A percentile compares a stretch with the other conserved stretches of the same genome.
These are phyloP conservation scores for Whitmania pigra DNA, from an alignment of 1,140 invertebrate genomes.

Conservation along the genomic window DNA sequence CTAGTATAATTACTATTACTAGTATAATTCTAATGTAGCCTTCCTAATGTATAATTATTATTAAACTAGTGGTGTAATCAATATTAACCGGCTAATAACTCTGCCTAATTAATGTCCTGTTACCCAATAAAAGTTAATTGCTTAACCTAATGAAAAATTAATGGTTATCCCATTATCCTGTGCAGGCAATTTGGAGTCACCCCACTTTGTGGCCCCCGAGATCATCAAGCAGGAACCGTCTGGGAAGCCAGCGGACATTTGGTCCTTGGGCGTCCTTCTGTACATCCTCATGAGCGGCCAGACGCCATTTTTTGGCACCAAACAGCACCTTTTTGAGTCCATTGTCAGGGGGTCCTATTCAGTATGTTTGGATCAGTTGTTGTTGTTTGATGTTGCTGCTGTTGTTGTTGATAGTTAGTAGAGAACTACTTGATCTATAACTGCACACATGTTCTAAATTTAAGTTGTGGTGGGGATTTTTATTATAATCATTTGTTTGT, in stretches of 20 bases:
- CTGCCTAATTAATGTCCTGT: too few relatives aligned
- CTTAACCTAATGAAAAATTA: too few relatives aligned
- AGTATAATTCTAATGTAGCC: too few relatives aligned
- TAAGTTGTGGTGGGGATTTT: too few relatives aligned
- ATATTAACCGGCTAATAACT: too few relatives aligned
- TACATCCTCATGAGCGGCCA: constrained; percentile 84
- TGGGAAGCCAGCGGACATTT: constrained; percentile 90
- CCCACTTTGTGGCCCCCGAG: constrained; percentile 94
- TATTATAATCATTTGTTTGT: not conserved
- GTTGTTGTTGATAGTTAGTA: not conserved
- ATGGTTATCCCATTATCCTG: not conserved
- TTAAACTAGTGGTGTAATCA: too few relatives aligned
- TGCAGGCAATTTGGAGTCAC: constrained; percentile 77
- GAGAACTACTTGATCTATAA: not conserved
- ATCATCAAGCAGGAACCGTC: constrained; percentile 77
- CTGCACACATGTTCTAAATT: too few relatives aligned
- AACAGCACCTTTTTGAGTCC: constrained; percentile 73
- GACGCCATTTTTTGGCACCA: constrained; percentile 83
- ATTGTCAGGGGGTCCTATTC: constrained; percentile 68
- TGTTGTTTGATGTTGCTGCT: not conserved
- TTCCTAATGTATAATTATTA: too few relatives aligned
- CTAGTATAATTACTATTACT: too few relatives aligned
- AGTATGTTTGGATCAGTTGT: constrained; percentile 28
- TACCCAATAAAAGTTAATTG: too few relatives aligned
- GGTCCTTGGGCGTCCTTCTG: constrained; percentile 85